Base-by-base conservation (phyloP, 2,797 vertebrate genomes). In the Pseudochromis fuscus region DNA sequence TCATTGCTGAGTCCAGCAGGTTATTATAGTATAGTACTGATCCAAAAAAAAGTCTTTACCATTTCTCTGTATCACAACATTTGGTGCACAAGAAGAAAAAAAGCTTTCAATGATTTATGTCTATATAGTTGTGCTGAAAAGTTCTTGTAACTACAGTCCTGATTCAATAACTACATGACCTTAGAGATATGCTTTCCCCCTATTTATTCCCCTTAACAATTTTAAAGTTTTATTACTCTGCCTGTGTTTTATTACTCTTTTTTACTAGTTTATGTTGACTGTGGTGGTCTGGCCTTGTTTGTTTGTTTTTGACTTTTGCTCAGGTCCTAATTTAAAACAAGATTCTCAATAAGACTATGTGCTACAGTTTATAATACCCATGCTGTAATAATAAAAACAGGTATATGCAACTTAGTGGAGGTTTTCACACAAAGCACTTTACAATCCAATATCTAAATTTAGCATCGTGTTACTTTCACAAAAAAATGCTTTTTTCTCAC, bases 161-260 rank as follows among this genome's bases (percentile, higher is more conserved):
- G 16, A 40, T 37, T 44, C 12, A n/a, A 8, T 51, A 55, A 15
- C 25, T 16, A 16, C 3, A 16, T n/a, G n/a, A n/a, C n/a, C 15
- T 30, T 28, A 21, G 18, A 51, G 21, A n/a, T n/a, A n/a, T n/a
- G n/a, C n/a, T n/a, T n/a, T n/a, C n/a, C 6, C 38, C 18, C n/a
- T 7, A n/a, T 57, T 44, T 7, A 57, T 42, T 40, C 7, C 12
- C 10, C 11, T 30, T 13, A 9, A 9, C 24, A 40, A 38, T 33
- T 51, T 18, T 25, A n/a, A 46, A 48, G 19, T 15, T 23, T 44
- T n/a, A 30, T 68, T 44, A 30, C n/a, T n/a, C n/a, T n/a, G n/a
- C n/a, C n/a, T 21, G 31, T 46, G 48, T 15, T 42, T 44, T 4
- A 24, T 67, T 15, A 27, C 7, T 35, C 12, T n/a, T 5, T 15